phyloP scores from a whole-genome alignment of 2,113 vertebrate genomes.

The Seriola dumerili region DNA sequence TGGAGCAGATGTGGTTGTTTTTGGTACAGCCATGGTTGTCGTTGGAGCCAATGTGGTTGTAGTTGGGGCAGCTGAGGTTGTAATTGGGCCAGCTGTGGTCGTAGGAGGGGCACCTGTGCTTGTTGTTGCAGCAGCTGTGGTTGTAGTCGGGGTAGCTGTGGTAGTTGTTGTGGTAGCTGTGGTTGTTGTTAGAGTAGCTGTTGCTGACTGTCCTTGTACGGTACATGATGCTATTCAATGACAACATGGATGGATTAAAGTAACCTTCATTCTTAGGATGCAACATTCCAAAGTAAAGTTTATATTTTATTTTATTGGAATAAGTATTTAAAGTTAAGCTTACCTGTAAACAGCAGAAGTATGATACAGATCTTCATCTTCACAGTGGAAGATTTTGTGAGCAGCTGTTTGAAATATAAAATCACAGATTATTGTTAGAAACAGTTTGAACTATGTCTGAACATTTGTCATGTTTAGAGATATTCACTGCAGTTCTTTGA shows the following conservation, averaged over 20 bases:
- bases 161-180: neutral
- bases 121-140: neutral
- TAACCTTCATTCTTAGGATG: no score
- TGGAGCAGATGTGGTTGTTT: no score
- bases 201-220: neutral
- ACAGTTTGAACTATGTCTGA: no score
- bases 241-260: no score
- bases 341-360: constrained; percentile 7
- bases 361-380: constrained; percentile 8
- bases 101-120: neutral
- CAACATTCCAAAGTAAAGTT: no score
- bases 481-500: no score
- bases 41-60: neutral
- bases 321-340: neutral
- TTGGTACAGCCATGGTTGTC: neutral
- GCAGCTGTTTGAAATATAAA: neutral
- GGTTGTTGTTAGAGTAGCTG: neutral
- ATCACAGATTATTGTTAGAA: no score
- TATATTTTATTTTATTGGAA: no score
- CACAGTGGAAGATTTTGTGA: neutral
- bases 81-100: no score
- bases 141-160: neutral
- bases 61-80: neutral
- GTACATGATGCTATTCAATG: neutral
- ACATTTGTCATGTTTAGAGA: no score